Evolutionary conservation across 1,140 invertebrate genomes (phyloP), one percentile per base, ranked within the genome.

Genomic region (Atopsyche davidsoni): DNA sequence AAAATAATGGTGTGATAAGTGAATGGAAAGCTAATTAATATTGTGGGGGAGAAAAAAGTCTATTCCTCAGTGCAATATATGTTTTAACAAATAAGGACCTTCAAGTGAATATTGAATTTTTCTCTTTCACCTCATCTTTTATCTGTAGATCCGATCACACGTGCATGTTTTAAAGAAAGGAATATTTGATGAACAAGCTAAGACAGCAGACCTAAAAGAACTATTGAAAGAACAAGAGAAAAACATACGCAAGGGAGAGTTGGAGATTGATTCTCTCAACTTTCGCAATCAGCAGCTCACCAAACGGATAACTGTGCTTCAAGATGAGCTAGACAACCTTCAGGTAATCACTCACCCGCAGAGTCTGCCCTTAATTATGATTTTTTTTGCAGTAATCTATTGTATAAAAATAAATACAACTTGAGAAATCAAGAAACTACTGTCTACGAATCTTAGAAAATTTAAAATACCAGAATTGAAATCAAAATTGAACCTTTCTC

Each of bases 281-380:
- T 97, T 97, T 73, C 79, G 92, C 34, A 97, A 97, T 72, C 88
- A 93, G 58, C 94, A 97, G 66, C 69, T 97, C 46, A 89, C 89
- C 24, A 89, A 88, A 63, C 73, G 94, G 46, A 87, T 96, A 16
- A 82, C 85, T 23, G 80, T 94, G 22, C 69, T 97, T 31, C 93
- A 96, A 71, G 85, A 92, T 62, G 92, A 96, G 66, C 75, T 96
- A 28, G 86, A 91, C 46, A 61, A 69, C 57, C 63, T 69, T n/a
- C 80, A 85, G 63, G 72, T 72, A 49, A 56, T 59, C 60, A 10
- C 19, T 46, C n/a, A n/a, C n/a, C n/a, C n/a, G n/a, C n/a, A n/a
- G n/a, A n/a, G n/a, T n/a, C n/a, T n/a, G n/a, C n/a, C n/a, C n/a
- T n/a, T n/a, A n/a, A n/a, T n/a, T n/a, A n/a, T n/a, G n/a, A n/a